Conservation (phyloP, 2,888 invertebrate genomes). For the Apamea crenata region DNA sequence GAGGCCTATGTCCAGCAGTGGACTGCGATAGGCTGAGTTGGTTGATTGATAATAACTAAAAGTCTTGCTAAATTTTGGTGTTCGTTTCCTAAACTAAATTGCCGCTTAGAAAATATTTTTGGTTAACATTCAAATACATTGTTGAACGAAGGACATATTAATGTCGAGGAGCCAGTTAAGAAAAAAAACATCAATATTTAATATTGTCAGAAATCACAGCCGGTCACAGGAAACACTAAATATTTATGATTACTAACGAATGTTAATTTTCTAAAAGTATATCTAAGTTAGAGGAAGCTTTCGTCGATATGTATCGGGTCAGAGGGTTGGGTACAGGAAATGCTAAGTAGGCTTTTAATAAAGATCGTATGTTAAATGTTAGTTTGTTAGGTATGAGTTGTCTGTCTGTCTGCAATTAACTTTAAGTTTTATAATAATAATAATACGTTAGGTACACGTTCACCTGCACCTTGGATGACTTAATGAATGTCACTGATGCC, state of each 20-base stretch:
- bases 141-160: neutral
- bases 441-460: too few species aligned
- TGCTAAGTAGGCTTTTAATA: slow-evolving; percentile 20
- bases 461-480: too few species aligned
- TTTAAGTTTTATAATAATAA: too few species aligned
- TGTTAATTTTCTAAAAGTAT: slow-evolving; percentile 52
- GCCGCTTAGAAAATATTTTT: neutral
- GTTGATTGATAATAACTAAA: neutral
- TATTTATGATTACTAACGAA: slow-evolving; percentile 65
- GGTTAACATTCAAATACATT: neutral
- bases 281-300: slow-evolving; percentile 25
- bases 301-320: slow-evolving; percentile 44
- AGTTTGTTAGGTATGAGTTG: neutral
- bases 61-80: neutral
- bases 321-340: slow-evolving; percentile 45
- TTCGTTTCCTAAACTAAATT: neutral
- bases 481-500: too few species aligned
- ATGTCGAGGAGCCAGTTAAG: slow-evolving; percentile 16
- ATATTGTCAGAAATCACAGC: slow-evolving; percentile 51
- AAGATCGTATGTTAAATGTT: slow-evolving; percentile 15
- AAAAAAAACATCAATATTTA: slow-evolving; percentile 42
- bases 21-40: too few species aligned
- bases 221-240: slow-evolving; percentile 68
- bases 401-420: too few species aligned
- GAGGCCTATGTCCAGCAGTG: too few species aligned